Conservation (phyloP, 1,140 invertebrate species). For the Hetaerina americana region DNA sequence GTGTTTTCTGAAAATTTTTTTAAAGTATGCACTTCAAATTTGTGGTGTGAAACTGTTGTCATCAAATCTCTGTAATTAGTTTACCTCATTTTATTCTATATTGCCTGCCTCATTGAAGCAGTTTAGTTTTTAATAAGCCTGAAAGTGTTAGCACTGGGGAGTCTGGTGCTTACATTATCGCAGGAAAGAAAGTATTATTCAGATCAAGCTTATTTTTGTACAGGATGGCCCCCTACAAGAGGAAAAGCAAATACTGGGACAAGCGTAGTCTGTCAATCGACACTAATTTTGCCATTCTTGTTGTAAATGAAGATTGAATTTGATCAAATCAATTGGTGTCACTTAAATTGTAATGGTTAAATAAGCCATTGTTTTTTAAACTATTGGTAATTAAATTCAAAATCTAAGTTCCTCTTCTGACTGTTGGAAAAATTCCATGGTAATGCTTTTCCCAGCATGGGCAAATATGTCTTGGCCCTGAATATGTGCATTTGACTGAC, state of each 20-base stretch:
- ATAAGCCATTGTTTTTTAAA: neutral
- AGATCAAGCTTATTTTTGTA: neutral
- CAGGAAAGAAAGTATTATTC: neutral
- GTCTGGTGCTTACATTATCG: neutral
- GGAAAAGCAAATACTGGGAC: neutral
- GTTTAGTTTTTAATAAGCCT: neutral
- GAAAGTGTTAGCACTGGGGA: neutral
- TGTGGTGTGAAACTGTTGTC: neutral
- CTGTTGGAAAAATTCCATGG: neutral
- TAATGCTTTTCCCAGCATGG: neutral
- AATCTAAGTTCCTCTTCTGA: neutral
- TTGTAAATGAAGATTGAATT: neutral
- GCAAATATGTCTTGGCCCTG: neutral
- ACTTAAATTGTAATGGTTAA: neutral
- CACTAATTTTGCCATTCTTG: neutral
- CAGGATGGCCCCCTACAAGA: neutral
- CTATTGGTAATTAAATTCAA: neutral
- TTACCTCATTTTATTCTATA: slow-evolving; percentile 1
- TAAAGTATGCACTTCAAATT: neutral
- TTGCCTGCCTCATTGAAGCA: neutral
- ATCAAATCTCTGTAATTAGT: neutral
- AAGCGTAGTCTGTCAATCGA: neutral
- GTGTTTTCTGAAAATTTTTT: slow-evolving; percentile 1
- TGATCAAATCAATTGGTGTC: neutral
- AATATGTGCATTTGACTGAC: neutral